Evolutionary conservation across 2,113 vertebrate species (phyloP), one percentile per base, ranked within the genome.

Genomic region (Oreochromis niloticus): DNA sequence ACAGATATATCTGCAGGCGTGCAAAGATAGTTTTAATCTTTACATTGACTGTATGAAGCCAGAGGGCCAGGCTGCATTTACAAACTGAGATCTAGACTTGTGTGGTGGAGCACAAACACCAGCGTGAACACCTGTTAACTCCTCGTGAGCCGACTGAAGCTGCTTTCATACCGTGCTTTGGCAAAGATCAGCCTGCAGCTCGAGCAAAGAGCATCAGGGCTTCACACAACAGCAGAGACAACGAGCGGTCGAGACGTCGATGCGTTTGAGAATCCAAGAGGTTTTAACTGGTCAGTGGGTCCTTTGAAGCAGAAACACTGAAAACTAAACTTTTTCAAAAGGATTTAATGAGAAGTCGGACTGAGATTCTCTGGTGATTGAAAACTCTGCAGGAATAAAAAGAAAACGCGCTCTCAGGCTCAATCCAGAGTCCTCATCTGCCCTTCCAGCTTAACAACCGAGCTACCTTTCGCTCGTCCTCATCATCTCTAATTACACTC

Each of bases 81-180:
- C 71, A 50, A 75, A 50, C 71, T 32, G 4, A 48, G 6, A 30
- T 1, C 22, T 17, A 75, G 43, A 10, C 39, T 19, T 19, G n/a
- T 2, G 36, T 27, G 22, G 13, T 73, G 0, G 0, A 48, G 41
- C 24, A 30, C 1, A 48, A 48, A 71, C 39, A 46, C 14, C 0
- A 7, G 71, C 4, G 4, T 48, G 16, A 48, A 17, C 41, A 48
- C 19, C 8, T 4, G 48, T 19, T 50, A 36, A 9, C 19, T 55
- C 52, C 9, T 22, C 19, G 9, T 11, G 9, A 55, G 22, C n/a
- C 52, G 3, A 3, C 52, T 9, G 50, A 54, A n/a, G 8, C 50
- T 54, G 50, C 4, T 54, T 54, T 54, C 50, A 54, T n/a, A 5
- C 10, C 4, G 50, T 3, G 50, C 50, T 54, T 10, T 19, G 16